Percentiles rank a stretch among this genome's conserved stretches.
Conservation (phyloP, 2,888 invertebrate species). For the Drosophila multiciliata region DNA sequence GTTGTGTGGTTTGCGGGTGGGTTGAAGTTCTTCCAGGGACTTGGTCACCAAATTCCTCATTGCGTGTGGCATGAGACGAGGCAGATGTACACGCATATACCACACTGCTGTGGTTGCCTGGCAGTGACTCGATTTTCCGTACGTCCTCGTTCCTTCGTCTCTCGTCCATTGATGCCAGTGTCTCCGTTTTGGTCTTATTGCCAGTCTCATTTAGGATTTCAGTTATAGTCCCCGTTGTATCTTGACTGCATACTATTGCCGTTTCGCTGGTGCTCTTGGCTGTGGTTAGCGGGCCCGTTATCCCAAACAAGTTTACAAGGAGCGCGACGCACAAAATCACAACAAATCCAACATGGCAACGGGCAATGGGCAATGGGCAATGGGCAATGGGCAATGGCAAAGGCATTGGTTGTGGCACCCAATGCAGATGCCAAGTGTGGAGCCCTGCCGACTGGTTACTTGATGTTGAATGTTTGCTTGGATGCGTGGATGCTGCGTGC, state of each 20-base stretch:
- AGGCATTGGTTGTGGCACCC: slow-evolving; percentile 14
- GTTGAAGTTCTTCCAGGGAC: slow-evolving; percentile 4
- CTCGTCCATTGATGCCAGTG: too few species aligned
- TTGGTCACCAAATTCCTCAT: slow-evolving; percentile 9
- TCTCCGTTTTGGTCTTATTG: neutral
- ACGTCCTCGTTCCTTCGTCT: neutral
- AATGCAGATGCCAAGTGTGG: slow-evolving; percentile 21
- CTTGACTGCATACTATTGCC: neutral
- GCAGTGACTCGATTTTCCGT: slow-evolving; percentile 28
- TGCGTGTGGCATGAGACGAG: neutral
- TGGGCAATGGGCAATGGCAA: slow-evolving; percentile 7
- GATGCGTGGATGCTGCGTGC: neutral
- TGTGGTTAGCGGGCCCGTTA: slow-evolving; percentile 13
- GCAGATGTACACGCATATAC: neutral
- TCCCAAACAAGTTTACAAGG: slow-evolving; percentile 44
- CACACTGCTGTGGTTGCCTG: slow-evolving; percentile 28
- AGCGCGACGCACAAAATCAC: slow-evolving; percentile 58
- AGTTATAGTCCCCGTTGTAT: neutral
- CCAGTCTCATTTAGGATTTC: neutral
- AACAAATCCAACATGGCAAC: slow-evolving; percentile 58
- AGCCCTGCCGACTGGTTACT: neutral
- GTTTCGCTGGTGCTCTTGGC: neutral
- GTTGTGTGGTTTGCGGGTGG: neutral
- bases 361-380: slow-evolving; percentile 6
- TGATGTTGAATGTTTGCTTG: neutral